These are phyloP conservation scores for Selene dorsalis DNA, from an alignment of 2,797 vertebrate species.

Conservation along the genomic window DNA sequence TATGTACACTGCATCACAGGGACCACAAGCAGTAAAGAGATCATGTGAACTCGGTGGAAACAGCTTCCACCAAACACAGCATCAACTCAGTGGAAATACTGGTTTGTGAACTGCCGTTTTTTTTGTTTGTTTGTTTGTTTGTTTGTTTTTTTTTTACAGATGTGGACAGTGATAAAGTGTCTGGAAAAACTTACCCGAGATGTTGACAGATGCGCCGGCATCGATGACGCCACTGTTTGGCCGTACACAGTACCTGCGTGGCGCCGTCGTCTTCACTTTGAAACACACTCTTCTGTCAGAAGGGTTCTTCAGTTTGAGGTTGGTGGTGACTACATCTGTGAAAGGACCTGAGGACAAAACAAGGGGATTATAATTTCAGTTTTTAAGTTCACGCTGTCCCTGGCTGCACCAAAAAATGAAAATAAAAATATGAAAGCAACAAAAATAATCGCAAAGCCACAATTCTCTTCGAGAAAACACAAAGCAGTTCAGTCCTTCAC, in stretches of 20 bases:
- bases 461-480: neutral
- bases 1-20: neutral
- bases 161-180: neutral
- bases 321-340: constrained; percentile 99
- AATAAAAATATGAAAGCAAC: neutral
- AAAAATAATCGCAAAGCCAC: neutral
- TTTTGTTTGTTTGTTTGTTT: no score
- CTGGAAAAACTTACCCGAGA: constrained; percentile 87
- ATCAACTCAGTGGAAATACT: neutral
- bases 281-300: constrained; percentile 98
- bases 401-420: neutral
- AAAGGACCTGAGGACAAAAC: constrained; percentile 88
- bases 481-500: neutral
- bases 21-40: neutral
- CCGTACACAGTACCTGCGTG: constrained; percentile 97
- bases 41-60: neutral
- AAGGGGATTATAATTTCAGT: neutral
- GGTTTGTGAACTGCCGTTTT: neutral
- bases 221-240: constrained; percentile 98
- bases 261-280: constrained; percentile 99
- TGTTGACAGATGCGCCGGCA: constrained; percentile 88
- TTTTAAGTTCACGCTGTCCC: neutral
- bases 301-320: constrained; percentile 96
- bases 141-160: no score
- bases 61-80: neutral